Evolutionary conservation across 2,888 invertebrate genomes (phyloP), one percentile per base, ranked within the genome.

Genomic region (Scotopteryx bipunctaria): DNA sequence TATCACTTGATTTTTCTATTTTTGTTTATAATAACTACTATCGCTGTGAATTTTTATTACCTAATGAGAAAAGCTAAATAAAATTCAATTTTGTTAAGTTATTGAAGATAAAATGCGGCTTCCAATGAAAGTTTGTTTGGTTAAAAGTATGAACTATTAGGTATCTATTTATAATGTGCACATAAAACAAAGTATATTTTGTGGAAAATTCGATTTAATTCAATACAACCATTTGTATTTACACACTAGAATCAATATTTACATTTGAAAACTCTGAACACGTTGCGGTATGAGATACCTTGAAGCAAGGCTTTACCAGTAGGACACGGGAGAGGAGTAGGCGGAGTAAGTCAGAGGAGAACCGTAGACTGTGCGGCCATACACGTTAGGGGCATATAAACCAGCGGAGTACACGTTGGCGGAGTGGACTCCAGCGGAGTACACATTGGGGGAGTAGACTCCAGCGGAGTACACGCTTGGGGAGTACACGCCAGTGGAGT

Each of bases 271-370:
- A 37, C 31, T 57, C 68, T 60, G 71, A 79, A 72, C 76, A 78
- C 78, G 63, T 78, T 66, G 68, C 66, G 71, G 69, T 71, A 47
- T 69, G 66, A 62, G 47, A 27, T 17, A 48, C 55, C 57, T 57
- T 47, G 37, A 33, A 31, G 33, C 54, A 48, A 59, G 44, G 43
- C 25, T 51, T 67, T 78, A 83, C 83, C 83, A 83, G 72, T 80
- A 77, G 31, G 85, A 81, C 57, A 82, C 72, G 11, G 87, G 78
- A 63, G 87, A 83, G 56, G 79, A 76, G 61, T 81, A 74, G 64
- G 86, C 81, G 42, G 82, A 67, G 61, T 76, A 79, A 40, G 73
- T 62, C 43, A 72, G 51, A 17, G 75, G 76, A 42, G 75, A 67
- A 2, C 55, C 50, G 36, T 62, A 59, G 42, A 57, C 29, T 21